phyloP scores from a whole-genome alignment of 2,797 vertebrate genomes.

The Oreonectes daqikongensis region DNA sequence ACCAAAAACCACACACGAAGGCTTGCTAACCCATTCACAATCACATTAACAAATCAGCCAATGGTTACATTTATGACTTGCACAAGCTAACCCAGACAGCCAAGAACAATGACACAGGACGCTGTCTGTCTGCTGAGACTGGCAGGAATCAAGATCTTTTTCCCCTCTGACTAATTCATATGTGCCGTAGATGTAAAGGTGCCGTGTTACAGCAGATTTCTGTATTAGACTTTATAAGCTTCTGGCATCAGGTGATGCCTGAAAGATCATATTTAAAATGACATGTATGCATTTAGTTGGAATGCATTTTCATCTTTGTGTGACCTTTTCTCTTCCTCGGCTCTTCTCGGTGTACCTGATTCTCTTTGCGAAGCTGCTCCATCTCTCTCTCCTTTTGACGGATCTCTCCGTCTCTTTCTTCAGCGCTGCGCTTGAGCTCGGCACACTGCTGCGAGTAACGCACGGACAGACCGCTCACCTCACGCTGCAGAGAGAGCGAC shows the following conservation, averaged over 20 bases:
- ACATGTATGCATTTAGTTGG: too few species aligned
- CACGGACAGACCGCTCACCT: slow-evolving; percentile 88
- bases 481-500: slow-evolving; percentile 78
- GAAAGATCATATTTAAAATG: too few species aligned
- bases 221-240: too few species aligned
- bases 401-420: slow-evolving; percentile 77
- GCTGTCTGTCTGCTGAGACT: slow-evolving; percentile 14
- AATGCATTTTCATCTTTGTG: too few species aligned
- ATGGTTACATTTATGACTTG: not conserved
- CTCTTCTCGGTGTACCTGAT: slow-evolving; percentile 79
- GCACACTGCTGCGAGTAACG: slow-evolving; percentile 89
- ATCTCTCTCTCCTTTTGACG: slow-evolving; percentile 81
- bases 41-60: not conserved
- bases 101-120: slow-evolving; percentile 38
- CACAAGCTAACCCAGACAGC: not conserved
- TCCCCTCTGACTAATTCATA: slow-evolving; percentile 1
- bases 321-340: too few species aligned
- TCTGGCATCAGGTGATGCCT: too few species aligned
- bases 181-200: not conserved
- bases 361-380: slow-evolving; percentile 86
- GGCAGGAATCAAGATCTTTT: not conserved
- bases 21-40: not conserved
- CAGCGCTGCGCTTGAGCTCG: slow-evolving; percentile 80
- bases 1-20: not conserved
- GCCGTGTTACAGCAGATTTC: not conserved